A percentile compares a stretch with the other conserved stretches of the same genome.
phyloP scores from a whole-genome alignment of 2,113 vertebrate species.

The Sphyrna mokarran region DNA sequence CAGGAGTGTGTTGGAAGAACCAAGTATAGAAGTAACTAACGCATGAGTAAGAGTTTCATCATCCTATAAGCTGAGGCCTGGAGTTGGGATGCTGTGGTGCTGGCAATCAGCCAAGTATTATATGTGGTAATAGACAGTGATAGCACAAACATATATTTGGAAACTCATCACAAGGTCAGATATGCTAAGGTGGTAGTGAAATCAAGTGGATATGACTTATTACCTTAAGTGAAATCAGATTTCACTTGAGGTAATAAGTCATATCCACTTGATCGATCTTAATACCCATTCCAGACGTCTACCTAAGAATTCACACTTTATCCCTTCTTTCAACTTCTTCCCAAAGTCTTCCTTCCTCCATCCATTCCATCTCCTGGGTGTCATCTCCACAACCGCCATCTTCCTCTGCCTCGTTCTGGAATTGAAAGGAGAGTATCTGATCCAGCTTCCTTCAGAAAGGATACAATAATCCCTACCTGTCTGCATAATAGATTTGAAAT shows the following conservation, averaged over 20 bases:
- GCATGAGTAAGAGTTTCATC: too few relatives aligned
- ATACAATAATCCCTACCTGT: neutral
- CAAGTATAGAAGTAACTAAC: too few relatives aligned
- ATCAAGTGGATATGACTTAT: too few relatives aligned
- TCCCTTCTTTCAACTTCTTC: slow-evolving; percentile 38
- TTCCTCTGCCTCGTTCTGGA: slow-evolving; percentile 42
- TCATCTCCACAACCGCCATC: slow-evolving; percentile 42
- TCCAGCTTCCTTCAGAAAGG: neutral
- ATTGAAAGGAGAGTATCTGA: neutral
- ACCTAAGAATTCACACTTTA: slow-evolving; percentile 43
- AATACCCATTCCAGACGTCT: neutral
- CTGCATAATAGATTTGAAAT: neutral
- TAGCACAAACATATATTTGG: too few relatives aligned
- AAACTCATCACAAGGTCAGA: too few relatives aligned
- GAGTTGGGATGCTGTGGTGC: too few relatives aligned
- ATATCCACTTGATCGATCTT: neutral
- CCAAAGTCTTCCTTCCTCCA: slow-evolving; percentile 41
- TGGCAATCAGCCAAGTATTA: too few relatives aligned
- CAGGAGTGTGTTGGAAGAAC: too few relatives aligned
- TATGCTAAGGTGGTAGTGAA: too few relatives aligned
- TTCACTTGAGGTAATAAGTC: neutral
- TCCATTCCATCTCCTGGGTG: slow-evolving; percentile 42
- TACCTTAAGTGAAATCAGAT: too few relatives aligned
- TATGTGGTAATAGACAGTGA: too few relatives aligned
- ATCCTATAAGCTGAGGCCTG: too few relatives aligned